Evolutionary conservation across 2,113 vertebrate genomes (phyloP), one percentile per base, ranked within the genome.

Genomic region (Rhea pennata): DNA sequence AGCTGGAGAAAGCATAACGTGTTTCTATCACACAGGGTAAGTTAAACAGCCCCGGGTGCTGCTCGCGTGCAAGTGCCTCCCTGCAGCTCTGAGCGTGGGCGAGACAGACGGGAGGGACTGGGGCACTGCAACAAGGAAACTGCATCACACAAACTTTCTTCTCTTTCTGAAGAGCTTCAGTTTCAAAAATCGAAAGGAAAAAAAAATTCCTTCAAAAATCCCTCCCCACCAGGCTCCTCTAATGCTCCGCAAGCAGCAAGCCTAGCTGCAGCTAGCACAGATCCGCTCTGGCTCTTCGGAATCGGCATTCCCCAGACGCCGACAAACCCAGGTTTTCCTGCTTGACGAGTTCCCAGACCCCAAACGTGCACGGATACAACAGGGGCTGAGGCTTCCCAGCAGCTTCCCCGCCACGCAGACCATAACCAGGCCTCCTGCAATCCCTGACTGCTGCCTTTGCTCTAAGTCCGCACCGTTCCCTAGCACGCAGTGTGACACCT

Each of bases 401-500:
- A 87, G 86, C 87, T 29, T 40, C 71, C 81, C 33, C 20, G 33
- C 82, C n/a, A 81, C 21, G 6, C 33, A 40, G 74, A 40, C 79
- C 39, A 72, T 12, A 26, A 54, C 10, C 31, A 29, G 16, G 15
- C 48, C n/a, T 83, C 76, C 77, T 62, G 75, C 42, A 59, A 44
- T 6, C 40, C 71, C 31, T 14, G 13, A 0, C 10, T 53, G 15
- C 90, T 16, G 15, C 56, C 46, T 26, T 50, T 27, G 39, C 40
- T 44, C 44, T 13, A 48, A 6, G 29, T 5, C 6, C 0, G 0
- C 24, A 29, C 56, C 19, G n/a, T 5, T 40, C 56, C 7, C 29
- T 10, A 54, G 33, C 23, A 31, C 0, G 1, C 2, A 2, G n/a
- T 31, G 2, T 0, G 48, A 54, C 67, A 76, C 6, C 36, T 70